phyloP scores from a whole-genome alignment of 2,888 invertebrate species.

The Drosophila koepferae region DNA sequence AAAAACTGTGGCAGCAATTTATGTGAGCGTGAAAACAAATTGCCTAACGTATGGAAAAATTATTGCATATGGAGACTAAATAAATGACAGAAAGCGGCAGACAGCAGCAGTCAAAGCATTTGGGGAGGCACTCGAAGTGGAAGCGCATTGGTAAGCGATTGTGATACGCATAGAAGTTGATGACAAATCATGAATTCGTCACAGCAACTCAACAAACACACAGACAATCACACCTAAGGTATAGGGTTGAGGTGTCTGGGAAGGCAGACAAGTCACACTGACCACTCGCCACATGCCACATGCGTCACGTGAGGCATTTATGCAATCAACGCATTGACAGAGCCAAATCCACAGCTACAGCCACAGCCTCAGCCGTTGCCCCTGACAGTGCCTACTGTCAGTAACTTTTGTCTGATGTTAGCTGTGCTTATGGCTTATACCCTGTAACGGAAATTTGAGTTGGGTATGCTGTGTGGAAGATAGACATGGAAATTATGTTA shows the following conservation, averaged over 20 bases:
- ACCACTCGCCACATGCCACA: slow-evolving; percentile 48
- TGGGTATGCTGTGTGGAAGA: neutral
- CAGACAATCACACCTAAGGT: neutral
- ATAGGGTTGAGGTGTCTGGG: neutral
- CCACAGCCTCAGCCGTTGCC: slow-evolving; percentile 11
- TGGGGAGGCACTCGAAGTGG: neutral
- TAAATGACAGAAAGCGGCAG: slow-evolving; percentile 21
- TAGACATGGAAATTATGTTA: too few species aligned
- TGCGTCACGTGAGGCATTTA: slow-evolving; percentile 70
- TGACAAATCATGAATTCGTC: slow-evolving; percentile 75
- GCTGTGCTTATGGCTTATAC: slow-evolving; percentile 26
- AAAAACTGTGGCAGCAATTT: slow-evolving; percentile 55
- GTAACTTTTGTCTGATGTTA: slow-evolving; percentile 15
- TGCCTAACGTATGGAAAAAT: slow-evolving; percentile 71
- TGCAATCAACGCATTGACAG: slow-evolving; percentile 53
- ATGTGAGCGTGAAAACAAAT: slow-evolving; percentile 75
- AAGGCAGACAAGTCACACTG: slow-evolving; percentile 31
- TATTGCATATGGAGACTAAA: slow-evolving; percentile 57
- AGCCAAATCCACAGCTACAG: neutral
- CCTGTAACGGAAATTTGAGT: slow-evolving; percentile 1
- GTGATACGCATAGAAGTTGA: slow-evolving; percentile 53
- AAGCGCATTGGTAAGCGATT: slow-evolving; percentile 16
- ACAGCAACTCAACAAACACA: slow-evolving; percentile 31
- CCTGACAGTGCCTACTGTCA: slow-evolving; percentile 41
- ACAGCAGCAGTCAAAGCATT: neutral